These are phyloP conservation scores for Tetragonisca angustula DNA, from an alignment of 2,888 invertebrate genomes.

Conservation along the genomic window DNA sequence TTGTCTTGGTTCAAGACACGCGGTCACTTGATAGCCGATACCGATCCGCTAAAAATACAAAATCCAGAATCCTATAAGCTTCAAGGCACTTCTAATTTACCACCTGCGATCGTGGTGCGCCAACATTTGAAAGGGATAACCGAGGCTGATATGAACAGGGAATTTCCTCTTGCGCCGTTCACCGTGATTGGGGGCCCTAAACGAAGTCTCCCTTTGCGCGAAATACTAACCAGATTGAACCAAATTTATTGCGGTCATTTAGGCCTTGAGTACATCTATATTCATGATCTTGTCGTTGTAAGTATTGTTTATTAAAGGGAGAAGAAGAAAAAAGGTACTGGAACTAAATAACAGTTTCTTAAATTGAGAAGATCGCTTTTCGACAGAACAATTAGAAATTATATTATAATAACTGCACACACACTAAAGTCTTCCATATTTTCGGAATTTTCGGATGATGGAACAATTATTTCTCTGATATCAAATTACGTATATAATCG, in stretches of 20 bases:
- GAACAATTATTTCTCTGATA: no score
- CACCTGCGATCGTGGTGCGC: constrained; percentile 76
- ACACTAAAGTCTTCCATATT: no score
- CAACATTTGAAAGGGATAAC: constrained; percentile 75
- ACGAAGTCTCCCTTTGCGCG: constrained; percentile 70
- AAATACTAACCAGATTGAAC: constrained; percentile 78
- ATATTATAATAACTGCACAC: no score
- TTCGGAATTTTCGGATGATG: no score
- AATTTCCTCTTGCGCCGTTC: constrained; percentile 72
- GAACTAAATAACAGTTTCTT: no score
- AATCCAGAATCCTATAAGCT: constrained; percentile 75
- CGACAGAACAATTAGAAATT: no score
- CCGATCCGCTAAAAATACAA: constrained; percentile 91
- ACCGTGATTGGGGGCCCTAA: constrained; percentile 77
- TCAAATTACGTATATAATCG: no score
- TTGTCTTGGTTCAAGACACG: constrained; percentile 86
- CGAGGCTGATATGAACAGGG: constrained; percentile 73
- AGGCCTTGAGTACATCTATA: constrained; percentile 79
- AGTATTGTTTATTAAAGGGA: not conserved
- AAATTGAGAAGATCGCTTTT: no score
- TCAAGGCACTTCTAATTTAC: constrained; percentile 71
- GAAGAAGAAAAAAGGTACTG: no score
- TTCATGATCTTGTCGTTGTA: constrained; percentile 74
- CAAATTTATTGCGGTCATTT: constrained; percentile 79
- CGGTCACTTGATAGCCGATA: constrained; percentile 92